Evolutionary conservation across 2,113 vertebrate genomes (phyloP).

Genomic region (Motacilla tschutschensis): DNA sequence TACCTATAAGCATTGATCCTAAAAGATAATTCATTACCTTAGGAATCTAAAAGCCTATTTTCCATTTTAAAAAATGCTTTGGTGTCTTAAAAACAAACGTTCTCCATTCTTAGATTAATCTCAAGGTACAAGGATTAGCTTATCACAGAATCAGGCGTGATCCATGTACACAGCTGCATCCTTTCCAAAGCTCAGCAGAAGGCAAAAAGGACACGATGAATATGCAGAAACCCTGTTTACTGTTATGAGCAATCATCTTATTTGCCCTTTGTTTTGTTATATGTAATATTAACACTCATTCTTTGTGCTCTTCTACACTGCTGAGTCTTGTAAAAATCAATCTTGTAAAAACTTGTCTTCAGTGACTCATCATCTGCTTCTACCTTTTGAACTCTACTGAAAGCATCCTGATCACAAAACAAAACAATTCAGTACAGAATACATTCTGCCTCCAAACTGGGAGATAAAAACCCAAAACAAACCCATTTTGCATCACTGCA

Average conservation of each 20-base stretch:
- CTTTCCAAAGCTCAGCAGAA: neutral
- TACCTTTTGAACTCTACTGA: neutral
- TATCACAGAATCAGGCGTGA: neutral
- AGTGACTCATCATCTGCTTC: neutral
- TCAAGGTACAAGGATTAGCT: neutral
- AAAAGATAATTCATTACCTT: neutral
- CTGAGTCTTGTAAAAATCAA: neutral
- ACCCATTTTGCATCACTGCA: neutral
- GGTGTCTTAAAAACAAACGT: fast-evolving
- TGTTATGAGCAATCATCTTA: neutral
- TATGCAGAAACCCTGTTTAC: neutral
- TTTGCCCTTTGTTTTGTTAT: neutral
- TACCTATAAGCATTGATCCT: neutral
- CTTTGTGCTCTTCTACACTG: neutral
- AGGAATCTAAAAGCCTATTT: neutral
- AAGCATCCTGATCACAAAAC: neutral
- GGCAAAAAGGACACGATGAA: neutral
- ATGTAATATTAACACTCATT: neutral
- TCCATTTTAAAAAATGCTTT: neutral
- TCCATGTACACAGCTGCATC: neutral
- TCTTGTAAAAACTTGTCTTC: neutral
- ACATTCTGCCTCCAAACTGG: neutral
- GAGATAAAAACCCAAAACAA: neutral
- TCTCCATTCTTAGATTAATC: neutral
- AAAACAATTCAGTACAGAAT: neutral